Percentiles rank a stretch among this genome's conserved stretches.
phyloP scores from a whole-genome alignment of 2,888 invertebrate species.

The Lasioglossum pauxillum region DNA sequence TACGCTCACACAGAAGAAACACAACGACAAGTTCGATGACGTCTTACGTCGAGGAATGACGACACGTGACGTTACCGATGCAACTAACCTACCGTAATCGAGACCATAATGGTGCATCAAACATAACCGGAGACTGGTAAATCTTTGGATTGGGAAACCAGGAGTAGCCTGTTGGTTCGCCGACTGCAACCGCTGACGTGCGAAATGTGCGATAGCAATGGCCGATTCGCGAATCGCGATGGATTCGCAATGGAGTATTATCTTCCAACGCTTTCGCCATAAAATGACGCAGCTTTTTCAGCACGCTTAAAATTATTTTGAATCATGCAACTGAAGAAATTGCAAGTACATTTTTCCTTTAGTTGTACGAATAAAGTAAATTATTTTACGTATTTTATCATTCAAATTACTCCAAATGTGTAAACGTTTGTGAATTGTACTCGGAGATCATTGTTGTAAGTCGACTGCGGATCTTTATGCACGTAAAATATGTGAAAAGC shows the following conservation, averaged over 20 bases:
- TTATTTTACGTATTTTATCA: not conserved
- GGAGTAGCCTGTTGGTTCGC: constrained; percentile 67
- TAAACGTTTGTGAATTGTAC: not conserved
- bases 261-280: not conserved
- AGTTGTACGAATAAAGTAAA: not conserved
- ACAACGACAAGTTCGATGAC: constrained; percentile 43
- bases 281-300: not conserved
- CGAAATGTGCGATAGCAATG: constrained; percentile 4
- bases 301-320: not conserved
- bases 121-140: constrained; percentile 84
- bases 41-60: constrained; percentile 71
- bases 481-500: too few relatives aligned
- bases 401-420: not conserved
- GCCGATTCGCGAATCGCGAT: not conserved
- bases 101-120: constrained; percentile 83
- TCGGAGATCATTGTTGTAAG: not conserved
- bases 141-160: constrained; percentile 80
- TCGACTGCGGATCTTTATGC: too few relatives aligned
- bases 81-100: constrained; percentile 84
- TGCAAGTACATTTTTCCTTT: not conserved
- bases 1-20: not conserved
- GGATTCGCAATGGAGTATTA: too few relatives aligned
- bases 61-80: constrained; percentile 78
- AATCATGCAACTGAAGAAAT: not conserved
- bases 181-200: constrained; percentile 17